Base-by-base conservation (phyloP, 2,888 invertebrate genomes). In the Parelbella ahira region DNA sequence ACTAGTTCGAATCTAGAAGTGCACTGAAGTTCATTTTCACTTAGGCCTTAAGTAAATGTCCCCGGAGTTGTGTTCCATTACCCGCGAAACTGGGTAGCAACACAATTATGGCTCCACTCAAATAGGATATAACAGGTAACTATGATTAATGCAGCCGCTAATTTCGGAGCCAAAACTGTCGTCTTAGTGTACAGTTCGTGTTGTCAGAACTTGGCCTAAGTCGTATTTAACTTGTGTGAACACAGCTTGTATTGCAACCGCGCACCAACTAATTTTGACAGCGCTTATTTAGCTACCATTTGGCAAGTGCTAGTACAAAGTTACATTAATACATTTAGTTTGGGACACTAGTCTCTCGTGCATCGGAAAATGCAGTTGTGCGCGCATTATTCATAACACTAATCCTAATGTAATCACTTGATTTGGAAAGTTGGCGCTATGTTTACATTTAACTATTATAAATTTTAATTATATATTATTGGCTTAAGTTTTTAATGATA, bases 261-360 rank as follows among this genome's bases (percentile, higher is more conserved):
- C 80, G 75, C 69, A 74, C 79, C 70, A 75, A 79, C 77, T 75
- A 77, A 83, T 80, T 83, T 80, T 80, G 78, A 79, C 78, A 78
- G 74, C 63, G 64, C 69, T 53, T 60, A 68, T 60, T 64, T 63
- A 57, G 51, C 64, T 67, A 68, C 60, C 65, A 67, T 67, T 64
- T 54, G 51, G 44, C 45, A 63, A 63, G 57, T 58, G 55, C 50
- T 50, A 49, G 25, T 33, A 28, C 27, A 41, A 28, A 41, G 39
- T 33, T 41, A 21, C 20, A 25, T 32, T 33, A 39, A 32, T 32
- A 33, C 41, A 21, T 21, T 41, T 41, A 34, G 33, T 30, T 30
- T 11, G 38, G 13, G 8, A 24, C 1, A 23, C 23, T 33, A 8
- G 24, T 34, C 23, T 15, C n/a, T n/a, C n/a, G 9, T 24, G 15